These are phyloP conservation scores for Procavia capensis DNA, from an alignment of 2,113 vertebrate genomes.

Conservation along the genomic window DNA sequence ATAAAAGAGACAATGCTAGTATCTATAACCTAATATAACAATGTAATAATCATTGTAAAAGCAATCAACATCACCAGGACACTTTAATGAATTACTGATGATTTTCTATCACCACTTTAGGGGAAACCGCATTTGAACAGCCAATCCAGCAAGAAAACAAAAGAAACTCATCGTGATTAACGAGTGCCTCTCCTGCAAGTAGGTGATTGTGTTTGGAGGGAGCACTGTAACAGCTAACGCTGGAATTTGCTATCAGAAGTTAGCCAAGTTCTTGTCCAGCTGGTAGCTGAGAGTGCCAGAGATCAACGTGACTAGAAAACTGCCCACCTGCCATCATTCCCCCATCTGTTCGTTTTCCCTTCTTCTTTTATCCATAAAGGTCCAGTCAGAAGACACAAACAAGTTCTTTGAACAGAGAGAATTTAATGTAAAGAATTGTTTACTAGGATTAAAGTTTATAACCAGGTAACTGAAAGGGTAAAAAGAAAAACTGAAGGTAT, in stretches of 20 bases:
- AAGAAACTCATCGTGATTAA: slow-evolving; percentile 35
- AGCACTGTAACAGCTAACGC: neutral
- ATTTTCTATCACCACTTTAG: slow-evolving; percentile 52
- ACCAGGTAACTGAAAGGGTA: neutral
- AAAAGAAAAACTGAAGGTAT: neutral
- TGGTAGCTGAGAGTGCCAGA: neutral
- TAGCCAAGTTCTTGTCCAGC: neutral
- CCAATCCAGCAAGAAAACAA: slow-evolving; percentile 16
- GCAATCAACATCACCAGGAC: slow-evolving; percentile 56
- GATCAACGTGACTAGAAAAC: neutral
- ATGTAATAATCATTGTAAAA: slow-evolving; percentile 47
- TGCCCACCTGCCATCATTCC: accelerated
- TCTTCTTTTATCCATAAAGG: neutral
- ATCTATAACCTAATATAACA: slow-evolving; percentile 42
- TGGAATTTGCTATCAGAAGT: neutral
- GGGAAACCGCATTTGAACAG: slow-evolving; percentile 57
- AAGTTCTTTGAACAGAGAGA: neutral
- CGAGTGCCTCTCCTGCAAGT: neutral
- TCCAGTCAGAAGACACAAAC: neutral
- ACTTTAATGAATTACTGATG: slow-evolving; percentile 61
- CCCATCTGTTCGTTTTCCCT: neutral
- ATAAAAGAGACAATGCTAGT: slow-evolving; percentile 38
- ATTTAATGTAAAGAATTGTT: neutral
- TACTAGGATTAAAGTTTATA: neutral
- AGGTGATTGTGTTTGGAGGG: neutral